Evolutionary conservation across 2,797 vertebrate species (phyloP).

Genomic region (Epinephelus malabaricus): DNA sequence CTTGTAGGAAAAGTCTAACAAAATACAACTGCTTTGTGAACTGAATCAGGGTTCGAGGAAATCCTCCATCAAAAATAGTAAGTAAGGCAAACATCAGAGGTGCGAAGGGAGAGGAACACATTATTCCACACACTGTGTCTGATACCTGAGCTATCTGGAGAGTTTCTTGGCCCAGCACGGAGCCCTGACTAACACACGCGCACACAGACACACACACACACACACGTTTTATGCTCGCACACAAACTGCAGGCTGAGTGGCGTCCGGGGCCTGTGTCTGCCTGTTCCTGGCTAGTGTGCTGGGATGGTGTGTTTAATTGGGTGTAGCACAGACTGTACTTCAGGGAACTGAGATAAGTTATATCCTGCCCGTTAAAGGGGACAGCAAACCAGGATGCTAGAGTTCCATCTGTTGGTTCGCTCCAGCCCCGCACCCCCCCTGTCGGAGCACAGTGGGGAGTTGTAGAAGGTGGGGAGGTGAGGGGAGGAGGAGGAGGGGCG

Average conservation of each 20-base stretch:
- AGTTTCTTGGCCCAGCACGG: conserved; percentile 75
- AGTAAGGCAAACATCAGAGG: conserved; percentile 88
- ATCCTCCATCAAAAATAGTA: conserved; percentile 86
- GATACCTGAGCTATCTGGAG: conserved; percentile 87
- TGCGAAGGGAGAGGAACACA: conserved; percentile 82
- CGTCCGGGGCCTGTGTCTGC: conserved; percentile 65
- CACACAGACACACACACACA: conserved; percentile 31
- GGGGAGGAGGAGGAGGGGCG: conserved; percentile 2
- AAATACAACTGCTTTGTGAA: conserved; percentile 86
- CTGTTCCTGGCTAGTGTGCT: conserved; percentile 72
- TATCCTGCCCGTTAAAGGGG: conserved; percentile 72
- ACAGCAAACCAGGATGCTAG: conserved; percentile 66
- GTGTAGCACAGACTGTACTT: conserved; percentile 74
- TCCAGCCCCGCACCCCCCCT: conserved; percentile 23
- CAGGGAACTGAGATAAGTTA: conserved; percentile 78
- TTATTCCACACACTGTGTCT: conserved; percentile 81
- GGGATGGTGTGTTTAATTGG: conserved; percentile 78
- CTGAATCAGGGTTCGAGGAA: conserved; percentile 82
- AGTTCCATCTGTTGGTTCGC: conserved; percentile 74
- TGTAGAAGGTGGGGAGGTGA: conserved; percentile 35
- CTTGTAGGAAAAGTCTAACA: conserved; percentile 85
- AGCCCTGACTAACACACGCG: conserved; percentile 71
- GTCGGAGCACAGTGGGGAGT: conserved; percentile 56
- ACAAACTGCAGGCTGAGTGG: conserved; percentile 66
- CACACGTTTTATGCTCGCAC: conserved; percentile 54